phyloP scores from a whole-genome alignment of 2,113 vertebrate genomes.

The Ictalurus punctatus region DNA sequence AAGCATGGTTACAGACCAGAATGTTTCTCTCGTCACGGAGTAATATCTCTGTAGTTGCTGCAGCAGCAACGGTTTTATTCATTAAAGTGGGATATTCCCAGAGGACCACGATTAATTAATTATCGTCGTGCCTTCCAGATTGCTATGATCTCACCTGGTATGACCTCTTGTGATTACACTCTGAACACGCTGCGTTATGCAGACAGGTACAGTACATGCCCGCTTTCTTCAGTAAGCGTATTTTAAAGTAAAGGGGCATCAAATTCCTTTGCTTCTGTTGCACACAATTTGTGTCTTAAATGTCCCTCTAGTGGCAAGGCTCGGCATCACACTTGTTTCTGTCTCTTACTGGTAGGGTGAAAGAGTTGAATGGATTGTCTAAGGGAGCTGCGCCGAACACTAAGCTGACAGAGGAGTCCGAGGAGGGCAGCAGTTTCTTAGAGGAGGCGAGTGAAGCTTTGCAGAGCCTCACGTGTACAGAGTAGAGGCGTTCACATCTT shows the following conservation, averaged over 20 bases:
- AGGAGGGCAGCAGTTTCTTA: conserved; percentile 51
- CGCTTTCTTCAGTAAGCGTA: not conserved
- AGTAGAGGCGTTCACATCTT: not conserved
- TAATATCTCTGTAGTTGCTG: not conserved
- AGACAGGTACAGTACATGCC: conserved; percentile 89
- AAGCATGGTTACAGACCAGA: not conserved
- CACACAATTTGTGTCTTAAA: not conserved
- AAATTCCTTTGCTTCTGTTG: not conserved
- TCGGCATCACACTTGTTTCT: not conserved
- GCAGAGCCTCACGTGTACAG: not conserved
- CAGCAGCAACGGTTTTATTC: not conserved
- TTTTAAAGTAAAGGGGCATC: not conserved
- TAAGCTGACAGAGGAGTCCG: conserved; percentile 51
- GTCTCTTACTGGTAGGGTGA: conserved; percentile 64
- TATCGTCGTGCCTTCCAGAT: conserved; percentile 76
- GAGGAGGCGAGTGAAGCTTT: conserved; percentile 63
- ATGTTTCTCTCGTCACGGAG: not conserved
- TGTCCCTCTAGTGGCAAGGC: conserved; percentile 33
- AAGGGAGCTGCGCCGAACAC: conserved; percentile 39
- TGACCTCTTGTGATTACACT: conserved; percentile 93
- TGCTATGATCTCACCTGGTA: conserved; percentile 95
- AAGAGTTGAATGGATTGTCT: conserved; percentile 68
- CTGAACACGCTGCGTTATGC: conserved; percentile 96
- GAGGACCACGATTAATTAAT: not conserved
- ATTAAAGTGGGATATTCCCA: not conserved